phyloP scores from a whole-genome alignment of 2,113 vertebrate species.

The Pseudopodoces humilis region DNA sequence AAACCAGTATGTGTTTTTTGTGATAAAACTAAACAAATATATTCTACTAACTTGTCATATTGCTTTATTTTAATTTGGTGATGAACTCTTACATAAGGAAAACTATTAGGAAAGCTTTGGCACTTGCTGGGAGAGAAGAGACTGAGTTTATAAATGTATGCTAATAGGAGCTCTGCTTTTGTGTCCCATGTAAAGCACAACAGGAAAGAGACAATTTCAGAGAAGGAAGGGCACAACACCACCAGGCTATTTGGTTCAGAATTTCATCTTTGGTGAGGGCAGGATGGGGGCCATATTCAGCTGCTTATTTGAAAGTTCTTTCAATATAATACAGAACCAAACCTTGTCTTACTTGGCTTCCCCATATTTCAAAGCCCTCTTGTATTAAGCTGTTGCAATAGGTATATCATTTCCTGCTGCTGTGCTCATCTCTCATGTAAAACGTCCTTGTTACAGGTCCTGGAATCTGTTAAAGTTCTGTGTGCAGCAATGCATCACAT shows the following conservation, averaged over 20 bases:
- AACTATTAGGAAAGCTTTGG: not conserved
- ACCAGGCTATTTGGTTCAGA: not conserved
- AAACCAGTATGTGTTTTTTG: conserved; percentile 29
- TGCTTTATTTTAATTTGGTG: conserved; percentile 9
- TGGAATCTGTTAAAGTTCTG: not conserved
- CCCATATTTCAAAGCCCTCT: not conserved
- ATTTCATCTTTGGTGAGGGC: not conserved
- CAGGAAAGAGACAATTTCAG: not conserved
- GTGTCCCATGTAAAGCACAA: not conserved
- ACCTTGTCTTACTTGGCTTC: not conserved
- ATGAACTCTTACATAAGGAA: not conserved
- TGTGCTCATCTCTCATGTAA: not conserved
- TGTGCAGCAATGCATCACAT: rapidly evolving
- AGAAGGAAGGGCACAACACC: not conserved
- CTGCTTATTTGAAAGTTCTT: not conserved
- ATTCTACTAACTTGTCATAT: not conserved
- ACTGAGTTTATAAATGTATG: not conserved
- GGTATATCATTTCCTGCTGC: not conserved
- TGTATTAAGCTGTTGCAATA: not conserved
- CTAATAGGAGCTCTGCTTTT: not conserved
- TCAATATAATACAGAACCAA: not conserved
- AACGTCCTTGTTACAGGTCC: not conserved
- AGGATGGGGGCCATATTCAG: not conserved
- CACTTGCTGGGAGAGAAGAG: not conserved
- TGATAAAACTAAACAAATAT: conserved; percentile 45